Evolutionary conservation across 2,888 invertebrate species (phyloP).

Genomic region (Drosophila suboccidentalis): DNA sequence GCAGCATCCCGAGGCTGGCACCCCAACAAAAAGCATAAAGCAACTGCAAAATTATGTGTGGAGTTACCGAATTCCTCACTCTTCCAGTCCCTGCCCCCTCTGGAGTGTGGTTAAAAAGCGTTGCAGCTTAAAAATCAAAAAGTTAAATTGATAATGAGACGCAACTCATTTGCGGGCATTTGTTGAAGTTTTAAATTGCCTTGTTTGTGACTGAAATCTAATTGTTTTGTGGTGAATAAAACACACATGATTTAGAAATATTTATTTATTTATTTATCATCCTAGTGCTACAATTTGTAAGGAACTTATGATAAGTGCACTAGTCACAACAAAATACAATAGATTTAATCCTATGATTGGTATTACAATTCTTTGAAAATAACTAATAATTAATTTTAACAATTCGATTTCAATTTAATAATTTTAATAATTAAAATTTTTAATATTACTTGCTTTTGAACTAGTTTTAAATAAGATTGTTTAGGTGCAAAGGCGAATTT

Average conservation of each 20-base stretch:
- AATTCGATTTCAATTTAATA: too few species aligned
- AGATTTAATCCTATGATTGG: too few species aligned
- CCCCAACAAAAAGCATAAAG: slow-evolving; percentile 51
- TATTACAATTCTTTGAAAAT: too few species aligned
- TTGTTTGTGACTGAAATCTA: slow-evolving; percentile 30
- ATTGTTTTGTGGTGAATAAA: slow-evolving; percentile 45
- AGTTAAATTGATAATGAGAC: slow-evolving; percentile 81
- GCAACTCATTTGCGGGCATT: slow-evolving; percentile 40
- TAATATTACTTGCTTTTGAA: too few species aligned
- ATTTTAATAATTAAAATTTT: too few species aligned
- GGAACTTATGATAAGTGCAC: too few species aligned
- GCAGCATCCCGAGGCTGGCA: slow-evolving; percentile 47
- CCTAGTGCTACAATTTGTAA: too few species aligned
- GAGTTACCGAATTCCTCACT: slow-evolving; percentile 15
- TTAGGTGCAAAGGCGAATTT: too few species aligned
- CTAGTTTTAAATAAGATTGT: too few species aligned
- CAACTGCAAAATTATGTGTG: slow-evolving; percentile 62
- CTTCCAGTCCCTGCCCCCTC: neutral
- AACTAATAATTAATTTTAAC: too few species aligned
- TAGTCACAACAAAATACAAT: too few species aligned
- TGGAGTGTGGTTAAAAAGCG: slow-evolving; percentile 55
- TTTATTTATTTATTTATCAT: too few species aligned
- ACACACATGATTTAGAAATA: neutral
- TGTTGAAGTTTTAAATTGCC: slow-evolving; percentile 46
- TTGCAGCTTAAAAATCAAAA: slow-evolving; percentile 71